Conservation (phyloP, 1,140 invertebrate genomes). For the Mizuhopecten yessoensis region DNA sequence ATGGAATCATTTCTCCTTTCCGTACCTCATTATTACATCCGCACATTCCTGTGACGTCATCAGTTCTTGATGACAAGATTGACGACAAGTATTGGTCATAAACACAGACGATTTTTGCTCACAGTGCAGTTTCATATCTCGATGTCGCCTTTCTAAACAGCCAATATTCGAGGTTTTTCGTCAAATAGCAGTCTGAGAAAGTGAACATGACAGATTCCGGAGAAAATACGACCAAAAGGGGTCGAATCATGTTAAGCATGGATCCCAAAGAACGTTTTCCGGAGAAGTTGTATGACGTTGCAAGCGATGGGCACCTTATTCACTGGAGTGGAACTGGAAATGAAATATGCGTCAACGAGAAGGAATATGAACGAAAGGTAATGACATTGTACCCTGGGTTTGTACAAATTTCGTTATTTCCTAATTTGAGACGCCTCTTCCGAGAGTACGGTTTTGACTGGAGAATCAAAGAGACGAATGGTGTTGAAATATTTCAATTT, state of each 20-base stretch:
- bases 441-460: conserved; percentile 76
- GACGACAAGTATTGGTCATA: background rate
- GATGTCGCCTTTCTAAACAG: background rate
- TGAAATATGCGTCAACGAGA: conserved; percentile 66
- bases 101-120: background rate
- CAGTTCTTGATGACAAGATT: background rate
- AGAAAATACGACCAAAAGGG: background rate
- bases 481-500: conserved; percentile 65
- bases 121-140: background rate
- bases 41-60: conserved; percentile 12
- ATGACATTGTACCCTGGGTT: conserved; percentile 76
- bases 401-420: conserved; percentile 72
- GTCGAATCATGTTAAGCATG: conserved; percentile 48
- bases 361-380: conserved; percentile 68
- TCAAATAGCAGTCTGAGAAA: background rate
- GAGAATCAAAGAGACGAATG: conserved; percentile 61
- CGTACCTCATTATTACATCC: background rate
- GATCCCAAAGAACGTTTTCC: conserved; percentile 70
- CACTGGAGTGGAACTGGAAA: conserved; percentile 69
- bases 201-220: background rate
- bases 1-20: no score
- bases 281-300: conserved; percentile 74
- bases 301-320: conserved; percentile 71
- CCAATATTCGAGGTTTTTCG: background rate
- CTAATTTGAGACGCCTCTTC: conserved; percentile 73